phyloP scores from a whole-genome alignment of 2,113 vertebrate species.

The Notiomystis cincta region DNA sequence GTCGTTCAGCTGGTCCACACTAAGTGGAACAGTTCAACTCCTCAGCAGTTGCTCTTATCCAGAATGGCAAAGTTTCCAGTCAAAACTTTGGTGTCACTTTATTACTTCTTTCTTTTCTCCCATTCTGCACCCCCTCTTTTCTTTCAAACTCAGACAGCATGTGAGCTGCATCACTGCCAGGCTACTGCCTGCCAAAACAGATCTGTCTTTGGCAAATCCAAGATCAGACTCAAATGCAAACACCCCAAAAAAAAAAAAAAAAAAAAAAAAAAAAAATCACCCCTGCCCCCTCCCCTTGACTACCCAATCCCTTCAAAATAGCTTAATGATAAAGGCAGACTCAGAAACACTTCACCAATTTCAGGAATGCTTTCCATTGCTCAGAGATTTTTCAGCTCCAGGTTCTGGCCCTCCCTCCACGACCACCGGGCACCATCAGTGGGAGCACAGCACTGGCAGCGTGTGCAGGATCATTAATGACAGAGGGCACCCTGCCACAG shows the following conservation, averaged over 20 bases:
- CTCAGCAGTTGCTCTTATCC: neutral
- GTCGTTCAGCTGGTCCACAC: neutral
- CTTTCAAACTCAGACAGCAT: constrained; percentile 8
- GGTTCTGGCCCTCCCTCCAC: neutral
- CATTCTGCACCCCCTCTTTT: neutral
- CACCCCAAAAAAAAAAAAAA: neutral
- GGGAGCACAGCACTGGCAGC: neutral
- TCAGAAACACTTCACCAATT: constrained; percentile 55
- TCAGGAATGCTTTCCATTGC: constrained; percentile 49
- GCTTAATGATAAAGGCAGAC: constrained; percentile 70
- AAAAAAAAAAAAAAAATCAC: neutral
- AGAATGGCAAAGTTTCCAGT: constrained; percentile 40
- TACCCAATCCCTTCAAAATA: constrained; percentile 48
- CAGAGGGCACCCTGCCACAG: constrained; percentile 9
- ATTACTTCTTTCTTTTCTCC: neutral
- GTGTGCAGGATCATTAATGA: neutral
- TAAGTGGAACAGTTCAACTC: constrained; percentile 9
- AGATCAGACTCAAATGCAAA: constrained; percentile 43
- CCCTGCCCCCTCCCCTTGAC: neutral
- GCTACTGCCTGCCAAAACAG: constrained; percentile 52
- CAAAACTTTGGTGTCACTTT: neutral
- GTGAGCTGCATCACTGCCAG: constrained; percentile 47
- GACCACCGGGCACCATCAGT: too few relatives aligned
- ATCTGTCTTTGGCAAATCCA: constrained; percentile 53
- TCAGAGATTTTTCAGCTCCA: neutral